Evolutionary conservation across 2,113 vertebrate species (phyloP).

Genomic region (Mormoops blainvillei): DNA sequence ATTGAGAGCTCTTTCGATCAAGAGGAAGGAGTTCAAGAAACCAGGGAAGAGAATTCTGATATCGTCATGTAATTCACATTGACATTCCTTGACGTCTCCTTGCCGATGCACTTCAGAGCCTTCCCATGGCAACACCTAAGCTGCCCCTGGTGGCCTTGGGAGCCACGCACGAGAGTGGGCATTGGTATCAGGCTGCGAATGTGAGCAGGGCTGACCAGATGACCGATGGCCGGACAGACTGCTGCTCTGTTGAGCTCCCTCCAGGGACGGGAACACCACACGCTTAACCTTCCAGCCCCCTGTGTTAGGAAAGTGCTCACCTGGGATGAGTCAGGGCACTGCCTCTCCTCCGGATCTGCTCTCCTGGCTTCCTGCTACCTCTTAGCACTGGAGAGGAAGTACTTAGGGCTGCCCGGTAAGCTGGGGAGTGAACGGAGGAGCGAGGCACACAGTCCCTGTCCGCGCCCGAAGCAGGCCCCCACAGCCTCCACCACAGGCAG

Average conservation of each 20-base stretch:
- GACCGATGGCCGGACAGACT: rapidly evolving
- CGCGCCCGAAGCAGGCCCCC: too few relatives aligned
- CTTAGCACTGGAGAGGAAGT: too few relatives aligned
- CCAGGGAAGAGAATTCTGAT: neutral
- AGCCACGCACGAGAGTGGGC: neutral
- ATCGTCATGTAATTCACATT: neutral
- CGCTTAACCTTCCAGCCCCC: rapidly evolving
- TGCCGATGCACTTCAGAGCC: neutral
- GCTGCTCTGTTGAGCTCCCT: neutral
- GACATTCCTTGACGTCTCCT: neutral
- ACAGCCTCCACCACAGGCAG: too few relatives aligned
- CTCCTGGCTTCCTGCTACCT: rapidly evolving
- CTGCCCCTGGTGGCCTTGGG: neutral
- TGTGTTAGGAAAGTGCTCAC: rapidly evolving
- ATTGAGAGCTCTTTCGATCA: neutral
- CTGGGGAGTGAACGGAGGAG: too few relatives aligned
- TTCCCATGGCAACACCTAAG: neutral
- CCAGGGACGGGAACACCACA: rapidly evolving
- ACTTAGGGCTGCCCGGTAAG: too few relatives aligned
- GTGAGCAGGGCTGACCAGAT: rapidly evolving
- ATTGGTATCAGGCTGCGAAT: rapidly evolving
- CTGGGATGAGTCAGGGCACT: rapidly evolving
- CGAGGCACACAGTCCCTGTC: too few relatives aligned
- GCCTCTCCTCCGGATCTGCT: neutral
- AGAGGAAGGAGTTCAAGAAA: neutral